Conservation (phyloP, 2,888 invertebrate species). For the Lacanobia wlatinum region DNA sequence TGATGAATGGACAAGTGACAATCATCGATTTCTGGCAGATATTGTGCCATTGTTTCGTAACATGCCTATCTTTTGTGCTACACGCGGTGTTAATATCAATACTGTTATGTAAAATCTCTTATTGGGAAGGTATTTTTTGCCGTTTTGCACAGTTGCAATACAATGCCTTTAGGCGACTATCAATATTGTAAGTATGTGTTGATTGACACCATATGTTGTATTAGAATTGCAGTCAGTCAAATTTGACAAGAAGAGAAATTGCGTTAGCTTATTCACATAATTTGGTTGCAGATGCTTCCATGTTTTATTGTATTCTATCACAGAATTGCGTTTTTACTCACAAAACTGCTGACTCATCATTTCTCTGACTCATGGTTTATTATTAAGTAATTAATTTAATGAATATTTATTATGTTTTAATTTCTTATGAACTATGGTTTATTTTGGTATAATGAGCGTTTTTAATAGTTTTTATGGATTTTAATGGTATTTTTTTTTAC, state of each 20-base stretch:
- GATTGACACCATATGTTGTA: background rate
- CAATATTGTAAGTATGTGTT: background rate
- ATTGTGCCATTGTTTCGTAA: conserved; percentile 26
- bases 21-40: conserved; percentile 29
- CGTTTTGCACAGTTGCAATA: conserved; percentile 3
- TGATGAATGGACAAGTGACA: conserved; percentile 34
- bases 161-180: background rate
- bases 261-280: background rate
- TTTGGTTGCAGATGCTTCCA: background rate
- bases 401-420: too few species aligned
- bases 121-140: background rate
- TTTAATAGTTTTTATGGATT: too few species aligned
- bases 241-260: background rate
- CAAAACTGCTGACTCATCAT: too few species aligned
- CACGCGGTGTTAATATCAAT: conserved; percentile 1
- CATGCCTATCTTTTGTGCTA: conserved; percentile 7
- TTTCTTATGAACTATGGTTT: too few species aligned
- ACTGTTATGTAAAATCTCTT: conserved; percentile 21
- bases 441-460: too few species aligned
- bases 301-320: background rate
- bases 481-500: too few species aligned
- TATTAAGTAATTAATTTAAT: too few species aligned
- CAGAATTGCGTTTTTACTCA: too few species aligned
- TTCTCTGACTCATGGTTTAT: too few species aligned
- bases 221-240: background rate